A percentile compares a stretch with the other conserved stretches of the same genome.
phyloP scores from a whole-genome alignment of 2,888 invertebrate genomes.

The Leptothorax acervorum region DNA sequence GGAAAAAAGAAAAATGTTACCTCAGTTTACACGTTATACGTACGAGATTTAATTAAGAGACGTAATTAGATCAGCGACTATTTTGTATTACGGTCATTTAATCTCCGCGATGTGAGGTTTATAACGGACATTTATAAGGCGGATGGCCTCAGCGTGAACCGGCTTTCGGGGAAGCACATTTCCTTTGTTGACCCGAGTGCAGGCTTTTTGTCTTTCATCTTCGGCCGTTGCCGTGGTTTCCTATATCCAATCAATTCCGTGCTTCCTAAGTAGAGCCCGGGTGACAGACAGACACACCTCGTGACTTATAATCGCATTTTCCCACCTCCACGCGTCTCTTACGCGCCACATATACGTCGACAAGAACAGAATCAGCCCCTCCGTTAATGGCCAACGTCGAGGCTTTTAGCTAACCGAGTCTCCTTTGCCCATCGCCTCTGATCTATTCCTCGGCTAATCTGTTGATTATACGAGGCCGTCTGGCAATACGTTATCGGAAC shows the following conservation, averaged over 20 bases:
- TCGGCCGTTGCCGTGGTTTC: constrained; percentile 68
- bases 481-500: constrained; percentile 84
- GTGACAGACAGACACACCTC: constrained; percentile 81
- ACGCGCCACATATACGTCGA: constrained; percentile 65
- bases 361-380: constrained; percentile 81
- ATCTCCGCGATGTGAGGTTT: neutral
- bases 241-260: constrained; percentile 83
- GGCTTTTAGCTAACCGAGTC: constrained; percentile 85
- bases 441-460: constrained; percentile 85
- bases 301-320: constrained; percentile 86
- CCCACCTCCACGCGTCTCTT: constrained; percentile 74
- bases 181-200: constrained; percentile 69
- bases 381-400: constrained; percentile 84
- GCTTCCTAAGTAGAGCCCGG: constrained; percentile 73
- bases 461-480: constrained; percentile 85
- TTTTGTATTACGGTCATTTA: neutral
- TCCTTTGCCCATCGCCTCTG: constrained; percentile 81
- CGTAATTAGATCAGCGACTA: neutral
- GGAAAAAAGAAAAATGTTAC: neutral
- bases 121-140: neutral
- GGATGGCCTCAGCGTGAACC: neutral
- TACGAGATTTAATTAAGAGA: neutral
- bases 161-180: constrained; percentile 64
- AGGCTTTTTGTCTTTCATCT: constrained; percentile 82
- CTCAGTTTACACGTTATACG: neutral